Base-by-base conservation (phyloP, 2,888 invertebrate genomes). In the Sceliomorpha sp. region DNA sequence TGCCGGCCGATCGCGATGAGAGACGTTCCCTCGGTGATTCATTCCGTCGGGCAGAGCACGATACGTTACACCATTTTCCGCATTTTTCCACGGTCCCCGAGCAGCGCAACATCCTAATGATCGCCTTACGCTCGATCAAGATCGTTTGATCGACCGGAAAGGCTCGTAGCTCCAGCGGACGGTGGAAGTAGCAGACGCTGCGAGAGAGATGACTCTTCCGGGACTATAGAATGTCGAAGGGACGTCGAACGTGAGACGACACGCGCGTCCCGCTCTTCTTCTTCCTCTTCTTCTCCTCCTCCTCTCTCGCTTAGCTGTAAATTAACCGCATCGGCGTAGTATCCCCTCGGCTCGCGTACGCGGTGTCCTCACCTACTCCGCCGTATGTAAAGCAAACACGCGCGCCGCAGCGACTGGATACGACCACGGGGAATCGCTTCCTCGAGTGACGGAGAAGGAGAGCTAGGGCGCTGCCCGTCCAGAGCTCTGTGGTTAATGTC, bases 401-500 rank as follows among this genome's bases (percentile, higher is more conserved):
- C 45, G 34, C 56, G 29, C 44, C 53, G 24, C 59, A 70, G 32
- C 70, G 42, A 60, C 63, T 56, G 70, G 75, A 77, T 77, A 76
- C 45, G 36, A n/a, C n/a, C n/a, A 69, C 51, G 55, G 62, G 62
- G 50, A 73, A 82, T 80, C 75, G 72, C 74, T 78, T 79, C 77
- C 42, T 42, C 27, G 31, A 5, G 2, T 2, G 20, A 20, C 2
- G 20, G 20, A 20, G 20, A 20, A 20, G 5, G 20, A 20, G 20
- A 20, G 20, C 2, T 4, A 20, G 20, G 20, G 20, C 20, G 20
- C 20, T 20, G 20, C 20, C 20, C 67, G 70, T 73, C 44, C 58
- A 50, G 56, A 62, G 71, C 75, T 76, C 80, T 85, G 86, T 86
- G 87, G 86, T 86, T 84, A 83, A 82, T 85, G 84, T 86, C 81